phyloP scores from a whole-genome alignment of 2,113 vertebrate species.

The Anthoscopus minutus region DNA sequence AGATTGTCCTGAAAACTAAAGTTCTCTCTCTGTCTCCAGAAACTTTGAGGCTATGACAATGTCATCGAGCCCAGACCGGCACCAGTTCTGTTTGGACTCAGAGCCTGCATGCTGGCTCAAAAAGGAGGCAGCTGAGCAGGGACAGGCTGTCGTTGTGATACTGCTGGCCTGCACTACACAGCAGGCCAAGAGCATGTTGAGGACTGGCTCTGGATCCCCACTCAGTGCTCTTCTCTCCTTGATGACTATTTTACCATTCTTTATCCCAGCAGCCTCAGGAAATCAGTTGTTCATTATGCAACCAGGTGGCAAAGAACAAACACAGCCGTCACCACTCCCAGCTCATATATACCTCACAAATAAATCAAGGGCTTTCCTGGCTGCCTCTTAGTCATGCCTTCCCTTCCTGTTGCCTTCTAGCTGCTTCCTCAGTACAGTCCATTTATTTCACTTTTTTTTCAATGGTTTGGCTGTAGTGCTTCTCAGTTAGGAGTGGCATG shows the following conservation, averaged over 20 bases:
- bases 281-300: not conserved
- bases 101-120: not conserved
- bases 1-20: not conserved
- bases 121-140: not conserved
- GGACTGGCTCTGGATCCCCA: rapidly evolving
- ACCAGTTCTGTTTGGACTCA: not conserved
- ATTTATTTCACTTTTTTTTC: not conserved
- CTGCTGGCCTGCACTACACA: not conserved
- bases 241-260: rapidly evolving
- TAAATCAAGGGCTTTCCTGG: not conserved
- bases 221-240: not conserved
- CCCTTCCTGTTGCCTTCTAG: not conserved
- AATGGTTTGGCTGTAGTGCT: not conserved
- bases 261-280: not conserved
- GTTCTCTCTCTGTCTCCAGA: not conserved
- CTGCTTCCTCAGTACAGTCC: not conserved
- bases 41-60: not conserved
- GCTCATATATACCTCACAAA: not conserved
- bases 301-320: not conserved
- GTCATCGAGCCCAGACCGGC: not conserved
- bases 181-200: not conserved
- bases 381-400: not conserved
- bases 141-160: not conserved
- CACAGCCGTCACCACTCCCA: not conserved
- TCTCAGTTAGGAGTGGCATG: rapidly evolving